Percentiles rank a stretch among this genome's conserved stretches.
Evolutionary conservation across 2,797 vertebrate genomes (phyloP).

Genomic region (Pachyuromys duprasi): DNA sequence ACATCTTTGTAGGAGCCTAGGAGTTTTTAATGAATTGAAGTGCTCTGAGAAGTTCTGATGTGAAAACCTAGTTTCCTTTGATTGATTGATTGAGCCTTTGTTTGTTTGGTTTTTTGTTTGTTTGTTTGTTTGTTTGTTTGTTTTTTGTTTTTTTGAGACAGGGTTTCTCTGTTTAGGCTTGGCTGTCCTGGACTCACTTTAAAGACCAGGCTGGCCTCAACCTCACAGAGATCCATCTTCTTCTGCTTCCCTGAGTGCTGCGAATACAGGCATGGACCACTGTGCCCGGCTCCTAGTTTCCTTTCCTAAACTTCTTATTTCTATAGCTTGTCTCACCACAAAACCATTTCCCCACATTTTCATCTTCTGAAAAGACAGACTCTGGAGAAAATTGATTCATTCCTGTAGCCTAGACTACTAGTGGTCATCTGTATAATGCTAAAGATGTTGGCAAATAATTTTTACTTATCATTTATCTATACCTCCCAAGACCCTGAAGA

Average conservation of each 20-base stretch:
- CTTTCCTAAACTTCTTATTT: background rate
- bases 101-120: too few species aligned
- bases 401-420: background rate
- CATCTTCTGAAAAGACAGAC: background rate
- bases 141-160: too few species aligned
- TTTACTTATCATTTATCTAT: background rate
- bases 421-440: background rate
- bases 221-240: too few species aligned
- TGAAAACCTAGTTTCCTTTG: background rate
- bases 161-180: too few species aligned
- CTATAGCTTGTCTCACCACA: background rate
- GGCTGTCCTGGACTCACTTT: too few species aligned
- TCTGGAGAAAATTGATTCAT: background rate
- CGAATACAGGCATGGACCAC: too few species aligned
- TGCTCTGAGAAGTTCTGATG: background rate
- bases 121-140: too few species aligned
- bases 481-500: background rate
- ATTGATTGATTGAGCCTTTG: too few species aligned
- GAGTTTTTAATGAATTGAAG: background rate
- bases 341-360: background rate
- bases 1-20: too few species aligned
- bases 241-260: too few species aligned
- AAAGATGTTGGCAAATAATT: background rate
- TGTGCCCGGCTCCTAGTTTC: background rate
- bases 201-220: too few species aligned